These are phyloP conservation scores for Aquatica leii DNA, from an alignment of 2,888 invertebrate species.

Conservation along the genomic window DNA sequence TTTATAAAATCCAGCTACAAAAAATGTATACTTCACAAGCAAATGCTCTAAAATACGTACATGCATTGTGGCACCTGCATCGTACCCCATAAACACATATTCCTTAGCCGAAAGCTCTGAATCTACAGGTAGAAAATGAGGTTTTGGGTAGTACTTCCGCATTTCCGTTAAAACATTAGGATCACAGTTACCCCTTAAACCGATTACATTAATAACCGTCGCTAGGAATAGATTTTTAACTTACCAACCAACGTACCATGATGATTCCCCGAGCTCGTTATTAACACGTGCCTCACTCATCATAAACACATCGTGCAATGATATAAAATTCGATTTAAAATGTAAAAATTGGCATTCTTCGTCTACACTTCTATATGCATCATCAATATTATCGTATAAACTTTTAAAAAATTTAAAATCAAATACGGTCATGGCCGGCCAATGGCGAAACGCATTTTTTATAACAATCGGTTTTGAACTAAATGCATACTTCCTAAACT, in stretches of 20 bases:
- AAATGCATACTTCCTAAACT: constrained; percentile 79
- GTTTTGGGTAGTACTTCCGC: constrained; percentile 78
- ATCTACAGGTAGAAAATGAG: constrained; percentile 86
- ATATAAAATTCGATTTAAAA: constrained; percentile 82
- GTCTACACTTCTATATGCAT: constrained; percentile 76
- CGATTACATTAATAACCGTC: too few relatives aligned
- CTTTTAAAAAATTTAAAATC: constrained; percentile 73
- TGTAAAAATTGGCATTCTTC: constrained; percentile 88
- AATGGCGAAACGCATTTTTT: constrained; percentile 76
- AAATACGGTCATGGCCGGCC: constrained; percentile 77
- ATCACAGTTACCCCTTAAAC: constrained; percentile 84
- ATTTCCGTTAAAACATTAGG: constrained; percentile 77
- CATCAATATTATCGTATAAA: constrained; percentile 72
- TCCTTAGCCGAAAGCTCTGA: constrained; percentile 89
- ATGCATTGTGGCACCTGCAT: constrained; percentile 91
- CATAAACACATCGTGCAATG: constrained; percentile 77
- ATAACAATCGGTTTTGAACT: constrained; percentile 81
- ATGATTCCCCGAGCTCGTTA: constrained; percentile 68
- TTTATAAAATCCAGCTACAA: constrained; percentile 88
- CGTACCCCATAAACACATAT: constrained; percentile 92
- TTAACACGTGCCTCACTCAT: constrained; percentile 74
- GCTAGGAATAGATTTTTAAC: too few relatives aligned
- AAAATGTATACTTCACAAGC: too few relatives aligned
- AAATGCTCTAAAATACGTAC: constrained; percentile 63
- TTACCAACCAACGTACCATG: constrained; percentile 94